Evolutionary conservation across 2,888 invertebrate species (phyloP), one percentile per base, ranked within the genome.

Genomic region (Dione vanillae): DNA sequence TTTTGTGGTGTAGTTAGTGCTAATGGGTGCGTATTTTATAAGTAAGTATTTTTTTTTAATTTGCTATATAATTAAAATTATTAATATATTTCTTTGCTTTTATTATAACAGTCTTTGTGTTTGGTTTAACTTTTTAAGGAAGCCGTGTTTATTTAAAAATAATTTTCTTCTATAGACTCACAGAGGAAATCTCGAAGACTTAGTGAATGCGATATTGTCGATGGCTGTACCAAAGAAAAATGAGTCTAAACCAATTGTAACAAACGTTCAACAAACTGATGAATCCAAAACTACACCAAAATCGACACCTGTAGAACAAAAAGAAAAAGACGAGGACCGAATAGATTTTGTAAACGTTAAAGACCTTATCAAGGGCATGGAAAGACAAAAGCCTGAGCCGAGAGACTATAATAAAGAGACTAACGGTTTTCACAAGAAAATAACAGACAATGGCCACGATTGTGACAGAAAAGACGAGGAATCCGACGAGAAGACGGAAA

Each of bases 351-450:
- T 94, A n/a, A 94, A 94, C 70, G 95, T 95, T 19, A 94, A 94
- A 83, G 94, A 95, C 79, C 84, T 95, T 14, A 94, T 95, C 56
- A 95, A 95, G 82, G 95, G 95, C 76, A 94, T 95, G 85, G 95
- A 96, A 78, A 93, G 91, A 72, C 91, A 92, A 67, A 91, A 88
- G 72, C 78, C 73, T 0, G 81, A 84, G 43, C 73, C 79, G 0
- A 78, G 82, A 41, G 84, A 85, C 40, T 76, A 82, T 52, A 74
- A 78, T 2, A 90, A 88, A 77, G 88, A 90, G 52, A 88, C 90
- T 0, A 93, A 93, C 52, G 93, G 93, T 0, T 89, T 89, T 71
- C 85, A 86, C 40, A 90, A 89, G 77, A 90, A 89, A 74, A 83
- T 85, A 2, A 84, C 81, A 0, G 88, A 89, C 66, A 89, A 90